phyloP scores from a whole-genome alignment of 2,797 vertebrate species.

The Crypturellus tataupa region DNA sequence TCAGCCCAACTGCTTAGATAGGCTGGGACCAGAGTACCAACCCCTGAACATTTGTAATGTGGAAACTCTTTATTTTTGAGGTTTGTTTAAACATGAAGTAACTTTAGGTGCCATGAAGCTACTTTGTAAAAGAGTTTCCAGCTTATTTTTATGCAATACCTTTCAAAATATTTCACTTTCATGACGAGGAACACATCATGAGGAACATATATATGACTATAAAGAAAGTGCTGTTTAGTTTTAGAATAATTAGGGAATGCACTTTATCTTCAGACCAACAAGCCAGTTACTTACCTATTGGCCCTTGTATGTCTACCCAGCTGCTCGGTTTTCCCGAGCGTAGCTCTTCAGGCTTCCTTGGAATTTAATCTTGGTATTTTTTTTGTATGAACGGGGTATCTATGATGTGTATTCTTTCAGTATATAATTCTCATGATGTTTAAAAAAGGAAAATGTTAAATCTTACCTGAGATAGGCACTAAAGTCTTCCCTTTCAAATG shows the following conservation, averaged over 20 bases:
- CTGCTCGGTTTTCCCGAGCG: neutral
- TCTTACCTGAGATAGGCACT: neutral
- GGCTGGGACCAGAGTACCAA: accelerated
- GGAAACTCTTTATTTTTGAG: neutral
- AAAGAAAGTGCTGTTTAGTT: neutral
- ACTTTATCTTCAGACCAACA: neutral
- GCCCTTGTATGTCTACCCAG: neutral
- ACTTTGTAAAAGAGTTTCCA: neutral
- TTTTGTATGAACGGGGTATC: neutral
- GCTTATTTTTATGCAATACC: accelerated
- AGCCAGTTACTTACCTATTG: neutral
- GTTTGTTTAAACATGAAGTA: neutral
- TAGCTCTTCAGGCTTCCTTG: neutral
- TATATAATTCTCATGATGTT: neutral
- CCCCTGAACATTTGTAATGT: accelerated
- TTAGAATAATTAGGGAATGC: accelerated
- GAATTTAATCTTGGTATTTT: neutral
- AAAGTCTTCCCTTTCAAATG: neutral
- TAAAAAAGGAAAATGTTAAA: neutral
- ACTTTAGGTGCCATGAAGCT: accelerated
- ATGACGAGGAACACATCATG: neutral
- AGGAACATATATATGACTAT: accelerated
- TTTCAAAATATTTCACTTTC: accelerated
- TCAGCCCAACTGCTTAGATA: neutral
- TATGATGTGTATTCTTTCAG: accelerated